Conservation (phyloP, 2,113 vertebrate species). For the Hirundichthys speculiger region DNA sequence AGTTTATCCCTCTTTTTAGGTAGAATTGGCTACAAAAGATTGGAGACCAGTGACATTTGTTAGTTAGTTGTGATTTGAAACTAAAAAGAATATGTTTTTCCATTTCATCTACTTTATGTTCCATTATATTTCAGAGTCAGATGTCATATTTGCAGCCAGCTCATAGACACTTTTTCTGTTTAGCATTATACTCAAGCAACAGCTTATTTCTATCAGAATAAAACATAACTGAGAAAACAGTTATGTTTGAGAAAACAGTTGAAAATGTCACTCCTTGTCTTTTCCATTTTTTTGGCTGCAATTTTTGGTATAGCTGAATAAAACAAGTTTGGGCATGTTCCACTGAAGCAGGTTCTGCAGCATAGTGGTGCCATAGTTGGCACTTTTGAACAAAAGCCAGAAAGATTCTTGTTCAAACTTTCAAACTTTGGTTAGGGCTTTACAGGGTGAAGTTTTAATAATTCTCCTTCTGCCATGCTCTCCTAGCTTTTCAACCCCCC, state of each 20-base stretch:
- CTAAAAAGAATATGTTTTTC: too few relatives aligned
- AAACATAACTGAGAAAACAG: not conserved
- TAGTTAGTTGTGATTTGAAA: too few relatives aligned
- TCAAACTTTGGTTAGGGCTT: not conserved
- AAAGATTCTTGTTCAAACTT: not conserved
- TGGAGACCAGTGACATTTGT: too few relatives aligned
- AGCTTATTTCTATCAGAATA: not conserved
- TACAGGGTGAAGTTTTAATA: too few relatives aligned
- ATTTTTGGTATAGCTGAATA: not conserved
- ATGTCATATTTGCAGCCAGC: too few relatives aligned
- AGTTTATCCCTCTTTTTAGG: too few relatives aligned
- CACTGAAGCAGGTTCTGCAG: slow-evolving; percentile 1
- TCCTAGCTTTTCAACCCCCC: too few relatives aligned
- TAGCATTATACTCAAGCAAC: too few relatives aligned
- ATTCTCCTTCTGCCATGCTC: not conserved
- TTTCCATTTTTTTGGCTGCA: not conserved
- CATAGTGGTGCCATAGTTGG: not conserved
- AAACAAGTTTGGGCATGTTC: slow-evolving; percentile 12
- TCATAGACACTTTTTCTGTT: too few relatives aligned
- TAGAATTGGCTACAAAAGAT: too few relatives aligned
- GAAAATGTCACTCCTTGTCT: not conserved
- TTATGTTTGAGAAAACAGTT: not conserved
- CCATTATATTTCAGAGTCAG: too few relatives aligned
- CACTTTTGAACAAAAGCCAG: not conserved
- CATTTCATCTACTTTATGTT: too few relatives aligned